These are phyloP conservation scores for Arvicanthis niloticus DNA, from an alignment of 2,113 vertebrate genomes.

Conservation along the genomic window DNA sequence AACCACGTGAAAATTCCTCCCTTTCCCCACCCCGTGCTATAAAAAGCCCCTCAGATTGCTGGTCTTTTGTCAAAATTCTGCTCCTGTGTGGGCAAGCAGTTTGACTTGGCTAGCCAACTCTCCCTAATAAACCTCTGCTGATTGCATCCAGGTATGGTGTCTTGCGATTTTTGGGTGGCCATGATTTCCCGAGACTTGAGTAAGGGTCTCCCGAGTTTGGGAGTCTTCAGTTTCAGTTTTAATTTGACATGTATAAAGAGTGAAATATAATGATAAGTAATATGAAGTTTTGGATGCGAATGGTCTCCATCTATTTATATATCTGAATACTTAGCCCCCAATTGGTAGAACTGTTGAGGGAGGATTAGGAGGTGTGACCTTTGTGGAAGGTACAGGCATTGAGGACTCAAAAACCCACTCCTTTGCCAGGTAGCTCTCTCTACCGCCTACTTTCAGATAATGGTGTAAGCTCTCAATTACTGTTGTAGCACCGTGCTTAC, in stretches of 20 bases:
- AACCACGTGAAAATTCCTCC: too few relatives aligned
- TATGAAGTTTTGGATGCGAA: not conserved
- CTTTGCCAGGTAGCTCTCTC: not conserved
- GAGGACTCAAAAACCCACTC: not conserved
- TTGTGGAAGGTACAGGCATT: not conserved
- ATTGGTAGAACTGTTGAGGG: not conserved
- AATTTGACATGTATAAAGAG: not conserved
- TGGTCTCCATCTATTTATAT: not conserved
- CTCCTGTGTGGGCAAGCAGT: too few relatives aligned
- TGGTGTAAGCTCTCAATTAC: not conserved
- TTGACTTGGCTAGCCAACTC: too few relatives aligned
- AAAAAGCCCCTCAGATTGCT: too few relatives aligned
- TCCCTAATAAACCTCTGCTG: too few relatives aligned
- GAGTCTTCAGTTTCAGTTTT: too few relatives aligned
- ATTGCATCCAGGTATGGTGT: too few relatives aligned
- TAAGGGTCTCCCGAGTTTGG: too few relatives aligned
- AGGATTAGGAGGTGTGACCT: not conserved
- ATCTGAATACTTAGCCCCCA: not conserved
- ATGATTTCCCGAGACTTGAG: too few relatives aligned
- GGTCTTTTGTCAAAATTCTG: too few relatives aligned
- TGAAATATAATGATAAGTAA: not conserved
- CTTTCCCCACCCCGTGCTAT: too few relatives aligned
- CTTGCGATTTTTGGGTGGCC: too few relatives aligned
- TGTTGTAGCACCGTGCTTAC: not conserved
- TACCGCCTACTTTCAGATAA: not conserved